These are phyloP conservation scores for Formica aserva DNA, from an alignment of 2,888 invertebrate genomes.

Conservation along the genomic window DNA sequence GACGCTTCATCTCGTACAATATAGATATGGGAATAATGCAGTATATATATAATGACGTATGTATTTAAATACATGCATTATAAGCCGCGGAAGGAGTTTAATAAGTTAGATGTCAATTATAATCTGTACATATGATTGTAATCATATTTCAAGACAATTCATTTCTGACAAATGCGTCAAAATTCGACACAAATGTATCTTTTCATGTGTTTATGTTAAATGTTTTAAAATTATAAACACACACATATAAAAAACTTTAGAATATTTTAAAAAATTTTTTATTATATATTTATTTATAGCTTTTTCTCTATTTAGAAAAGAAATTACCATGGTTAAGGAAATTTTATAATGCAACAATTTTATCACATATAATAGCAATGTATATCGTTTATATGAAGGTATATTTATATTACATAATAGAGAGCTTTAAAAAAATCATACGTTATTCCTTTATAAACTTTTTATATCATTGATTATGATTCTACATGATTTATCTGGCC, in stretches of 20 bases:
- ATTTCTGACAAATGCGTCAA: background rate
- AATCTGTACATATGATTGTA: background rate
- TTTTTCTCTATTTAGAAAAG: background rate
- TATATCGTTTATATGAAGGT: background rate
- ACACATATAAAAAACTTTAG: background rate
- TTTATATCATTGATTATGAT: background rate
- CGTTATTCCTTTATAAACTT: background rate
- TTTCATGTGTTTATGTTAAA: background rate
- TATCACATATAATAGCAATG: background rate
- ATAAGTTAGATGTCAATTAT: constrained; percentile 4
- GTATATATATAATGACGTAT: background rate
- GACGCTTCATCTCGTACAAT: constrained; percentile 22
- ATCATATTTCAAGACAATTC: background rate
- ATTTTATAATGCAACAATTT: background rate
- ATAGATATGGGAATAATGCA: background rate
- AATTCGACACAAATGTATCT: background rate
- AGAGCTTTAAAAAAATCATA: background rate
- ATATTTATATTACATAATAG: background rate
- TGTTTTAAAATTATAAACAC: background rate
- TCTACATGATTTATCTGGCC: background rate
- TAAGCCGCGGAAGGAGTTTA: background rate
- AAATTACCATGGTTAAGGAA: background rate
- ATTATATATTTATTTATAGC: background rate
- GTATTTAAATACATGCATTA: background rate
- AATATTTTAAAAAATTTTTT: background rate